Evolutionary conservation across 2,113 vertebrate species (phyloP).

Genomic region (Lepus europaeus): DNA sequence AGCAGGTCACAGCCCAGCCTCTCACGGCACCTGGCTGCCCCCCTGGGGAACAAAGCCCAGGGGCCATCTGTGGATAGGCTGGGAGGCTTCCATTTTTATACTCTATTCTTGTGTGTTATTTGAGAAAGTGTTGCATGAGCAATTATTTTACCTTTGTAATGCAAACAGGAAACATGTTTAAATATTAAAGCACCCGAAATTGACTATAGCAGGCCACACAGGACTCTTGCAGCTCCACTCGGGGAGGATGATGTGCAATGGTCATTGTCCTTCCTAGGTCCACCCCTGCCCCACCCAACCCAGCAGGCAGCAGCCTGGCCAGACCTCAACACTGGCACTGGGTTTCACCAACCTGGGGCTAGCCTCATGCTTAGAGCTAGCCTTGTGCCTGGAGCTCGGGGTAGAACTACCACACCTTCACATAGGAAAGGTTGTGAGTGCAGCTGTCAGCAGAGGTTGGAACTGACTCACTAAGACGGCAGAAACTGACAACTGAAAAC

Average conservation of each 20-base stretch:
- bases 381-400: neutral
- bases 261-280: neutral
- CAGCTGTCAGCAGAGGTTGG: neutral
- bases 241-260: neutral
- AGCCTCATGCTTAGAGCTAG: neutral
- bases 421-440: neutral
- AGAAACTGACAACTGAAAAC: neutral
- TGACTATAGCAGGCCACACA: neutral
- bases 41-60: neutral
- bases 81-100: neutral
- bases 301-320: neutral
- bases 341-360: neutral
- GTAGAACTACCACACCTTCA: neutral
- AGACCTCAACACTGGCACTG: neutral
- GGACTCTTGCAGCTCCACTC: too few species aligned
- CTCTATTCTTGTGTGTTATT: too few species aligned
- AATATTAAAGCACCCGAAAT: too few species aligned
- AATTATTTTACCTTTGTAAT: too few species aligned
- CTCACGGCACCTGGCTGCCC: neutral
- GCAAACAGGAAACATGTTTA: too few species aligned
- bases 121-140: too few species aligned
- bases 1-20: neutral
- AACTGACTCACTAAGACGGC: neutral
- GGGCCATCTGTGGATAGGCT: neutral
- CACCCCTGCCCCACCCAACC: neutral